Base-by-base conservation (phyloP, 2,797 vertebrate genomes). In the Sebastes kiyomatsui region DNA sequence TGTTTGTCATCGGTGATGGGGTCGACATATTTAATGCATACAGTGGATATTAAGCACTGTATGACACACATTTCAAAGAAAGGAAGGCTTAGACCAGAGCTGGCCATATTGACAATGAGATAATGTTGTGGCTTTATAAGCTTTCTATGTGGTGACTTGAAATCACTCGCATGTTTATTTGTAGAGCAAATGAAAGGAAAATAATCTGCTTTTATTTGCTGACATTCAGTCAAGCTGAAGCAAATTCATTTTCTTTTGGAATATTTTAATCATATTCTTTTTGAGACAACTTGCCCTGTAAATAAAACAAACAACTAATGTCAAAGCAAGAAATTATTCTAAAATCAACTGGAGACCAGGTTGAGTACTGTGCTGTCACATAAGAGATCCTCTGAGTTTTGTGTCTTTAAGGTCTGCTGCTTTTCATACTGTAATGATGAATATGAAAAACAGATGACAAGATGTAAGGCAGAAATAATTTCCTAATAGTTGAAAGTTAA, bases 11-110 rank as follows among this genome's bases (percentile, higher is more conserved):
- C 22, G 7, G 67, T 35, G 46, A 84, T 81, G 74, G 46, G 69
- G 75, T 77, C 14, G 3, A 18, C 66, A 75, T 55, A 58, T 78
- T 75, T 70, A 80, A 77, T 33, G 54, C 66, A 67, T 69, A 30
- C 65, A 72, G 75, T 35, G 49, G 59, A 78, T 71, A 68, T 55
- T 1, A 61, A 82, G 54, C 33, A 27, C 5, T 3, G 32, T 65
- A 62, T 67, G 80, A 65, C 32, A 60, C n/a, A 13, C 23, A 3
- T 71, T 83, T 80, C 13, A 75, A 65, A 82, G 23, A 55, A 27
- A 79, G 32, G 59, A 22, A 20, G 18, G 23, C 35, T 88, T 75
- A 77, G 5, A 82, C 60, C 20, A 65, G 46, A 82, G 38, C 60
- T 52, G 38, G 20, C 66, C n/a, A 49, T 70, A 74, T 27, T 72